Evolutionary conservation across 2,113 vertebrate genomes (phyloP).

Genomic region (Rhodinocichla rosea): DNA sequence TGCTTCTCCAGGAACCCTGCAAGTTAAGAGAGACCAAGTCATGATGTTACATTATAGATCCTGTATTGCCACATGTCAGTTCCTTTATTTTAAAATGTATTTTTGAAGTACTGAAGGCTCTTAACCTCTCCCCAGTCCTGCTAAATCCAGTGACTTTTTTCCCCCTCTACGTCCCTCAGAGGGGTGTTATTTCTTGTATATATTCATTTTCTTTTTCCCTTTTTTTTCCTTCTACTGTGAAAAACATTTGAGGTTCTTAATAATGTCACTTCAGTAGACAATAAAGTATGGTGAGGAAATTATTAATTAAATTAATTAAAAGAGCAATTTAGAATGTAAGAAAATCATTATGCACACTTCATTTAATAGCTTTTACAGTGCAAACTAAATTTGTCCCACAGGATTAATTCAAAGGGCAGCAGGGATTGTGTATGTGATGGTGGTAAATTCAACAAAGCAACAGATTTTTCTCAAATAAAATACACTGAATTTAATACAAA

Average conservation of each 20-base stretch:
- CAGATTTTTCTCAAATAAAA: neutral
- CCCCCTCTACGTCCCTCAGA: neutral
- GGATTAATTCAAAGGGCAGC: neutral
- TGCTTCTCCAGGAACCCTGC: conserved; percentile 10
- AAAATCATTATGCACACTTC: neutral
- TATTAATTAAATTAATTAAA: conserved; percentile 19
- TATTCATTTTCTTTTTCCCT: accelerated
- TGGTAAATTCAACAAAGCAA: neutral
- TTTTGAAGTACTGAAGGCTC: neutral
- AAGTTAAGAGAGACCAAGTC: neutral
- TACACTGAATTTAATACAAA: neutral
- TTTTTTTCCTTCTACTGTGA: neutral
- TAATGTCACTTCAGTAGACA: neutral
- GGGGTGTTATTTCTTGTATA: neutral
- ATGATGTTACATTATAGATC: conserved; percentile 1
- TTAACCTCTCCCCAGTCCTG: neutral
- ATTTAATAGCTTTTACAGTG: neutral
- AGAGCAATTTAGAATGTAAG: neutral
- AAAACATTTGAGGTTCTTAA: neutral
- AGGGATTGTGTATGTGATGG: neutral
- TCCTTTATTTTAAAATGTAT: neutral
- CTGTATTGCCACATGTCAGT: neutral
- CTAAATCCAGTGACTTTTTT: neutral
- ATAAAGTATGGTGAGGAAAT: neutral
- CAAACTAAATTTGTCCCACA: neutral